Evolutionary conservation across 2,113 vertebrate species (phyloP).

Genomic region (Hypocryptadius cinnamomeus): DNA sequence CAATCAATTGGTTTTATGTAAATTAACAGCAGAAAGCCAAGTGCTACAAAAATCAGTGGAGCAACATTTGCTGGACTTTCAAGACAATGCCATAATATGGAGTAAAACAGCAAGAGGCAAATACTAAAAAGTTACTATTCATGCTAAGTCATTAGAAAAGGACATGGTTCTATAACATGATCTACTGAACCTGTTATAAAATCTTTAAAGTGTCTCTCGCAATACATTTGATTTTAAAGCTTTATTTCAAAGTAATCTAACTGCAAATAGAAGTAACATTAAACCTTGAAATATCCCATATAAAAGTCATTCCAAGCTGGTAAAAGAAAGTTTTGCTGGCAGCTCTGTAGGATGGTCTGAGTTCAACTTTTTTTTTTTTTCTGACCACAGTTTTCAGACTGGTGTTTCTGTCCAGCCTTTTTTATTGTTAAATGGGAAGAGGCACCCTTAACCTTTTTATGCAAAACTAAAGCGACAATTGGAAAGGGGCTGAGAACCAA

Average conservation of each 20-base stretch:
- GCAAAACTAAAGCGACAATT: background rate
- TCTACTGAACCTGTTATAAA: slow-evolving; percentile 45
- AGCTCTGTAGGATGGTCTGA: slow-evolving; percentile 7
- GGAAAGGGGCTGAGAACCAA: background rate
- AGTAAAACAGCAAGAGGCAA: slow-evolving; percentile 3
- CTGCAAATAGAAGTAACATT: slow-evolving; percentile 1
- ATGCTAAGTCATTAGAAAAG: slow-evolving; percentile 35
- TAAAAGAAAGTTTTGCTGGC: slow-evolving; percentile 33
- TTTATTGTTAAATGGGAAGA: background rate
- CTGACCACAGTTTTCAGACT: background rate
- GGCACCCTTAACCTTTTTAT: slow-evolving; percentile 2
- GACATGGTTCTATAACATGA: slow-evolving; percentile 19
- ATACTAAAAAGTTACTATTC: slow-evolving; percentile 15
- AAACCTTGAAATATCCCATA: background rate
- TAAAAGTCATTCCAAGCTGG: slow-evolving; percentile 21
- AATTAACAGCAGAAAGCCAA: background rate
- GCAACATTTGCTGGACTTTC: background rate
- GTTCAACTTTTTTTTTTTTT: slow-evolving; percentile 1
- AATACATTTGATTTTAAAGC: slow-evolving; percentile 53
- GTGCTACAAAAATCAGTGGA: background rate
- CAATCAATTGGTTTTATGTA: background rate
- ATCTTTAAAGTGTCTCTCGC: slow-evolving; percentile 56
- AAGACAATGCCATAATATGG: background rate
- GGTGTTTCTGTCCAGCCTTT: background rate
- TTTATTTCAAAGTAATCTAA: slow-evolving; percentile 42